Percentiles rank a stretch among this genome's conserved stretches.
phyloP scores from a whole-genome alignment of 2,888 invertebrate species.

The Xanthorhoe spadicearia region DNA sequence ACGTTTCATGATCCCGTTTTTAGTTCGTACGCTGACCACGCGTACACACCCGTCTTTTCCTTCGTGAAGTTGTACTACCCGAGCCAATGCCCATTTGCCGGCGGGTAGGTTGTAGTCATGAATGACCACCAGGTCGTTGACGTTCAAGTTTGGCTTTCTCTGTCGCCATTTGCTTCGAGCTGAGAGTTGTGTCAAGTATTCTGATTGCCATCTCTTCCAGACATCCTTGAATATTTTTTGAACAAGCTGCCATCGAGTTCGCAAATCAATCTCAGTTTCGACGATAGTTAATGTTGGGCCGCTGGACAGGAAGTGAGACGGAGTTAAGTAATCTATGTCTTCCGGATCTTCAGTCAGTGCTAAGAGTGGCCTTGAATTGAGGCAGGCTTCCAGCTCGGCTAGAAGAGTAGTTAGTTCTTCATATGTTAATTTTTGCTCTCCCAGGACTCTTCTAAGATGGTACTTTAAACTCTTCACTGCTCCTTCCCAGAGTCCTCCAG shows the following conservation, averaged over 20 bases:
- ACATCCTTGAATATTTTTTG: conserved; percentile 13
- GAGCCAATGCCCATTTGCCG: neutral
- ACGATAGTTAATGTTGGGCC: conserved; percentile 9
- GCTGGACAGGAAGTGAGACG: conserved; percentile 12
- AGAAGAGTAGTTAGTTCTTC: conserved; percentile 16
- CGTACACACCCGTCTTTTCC: conserved; percentile 32
- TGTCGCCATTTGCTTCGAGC: conserved; percentile 17
- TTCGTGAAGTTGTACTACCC: conserved; percentile 1
- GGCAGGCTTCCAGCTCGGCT: conserved; percentile 6
- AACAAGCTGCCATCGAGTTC: conserved; percentile 23
- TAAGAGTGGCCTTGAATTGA: conserved; percentile 10
- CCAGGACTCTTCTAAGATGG: neutral
- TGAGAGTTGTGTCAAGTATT: conserved; percentile 21
- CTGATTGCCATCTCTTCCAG: conserved; percentile 13
- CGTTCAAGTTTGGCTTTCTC: conserved; percentile 10
- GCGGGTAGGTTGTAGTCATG: conserved; percentile 21
- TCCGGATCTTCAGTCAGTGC: conserved; percentile 3
- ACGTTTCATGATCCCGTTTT: conserved; percentile 19
- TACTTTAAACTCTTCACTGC: conserved; percentile 28
- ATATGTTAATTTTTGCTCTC: conserved; percentile 20
- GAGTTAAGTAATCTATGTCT: conserved; percentile 14
- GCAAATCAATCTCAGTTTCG: conserved; percentile 1
- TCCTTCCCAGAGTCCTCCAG: conserved; percentile 39
- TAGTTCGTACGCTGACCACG: conserved; percentile 37
- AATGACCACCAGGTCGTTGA: conserved; percentile 23